Evolutionary conservation across 2,113 vertebrate species (phyloP), one percentile per base, ranked within the genome.

Genomic region (Arvicanthis niloticus): DNA sequence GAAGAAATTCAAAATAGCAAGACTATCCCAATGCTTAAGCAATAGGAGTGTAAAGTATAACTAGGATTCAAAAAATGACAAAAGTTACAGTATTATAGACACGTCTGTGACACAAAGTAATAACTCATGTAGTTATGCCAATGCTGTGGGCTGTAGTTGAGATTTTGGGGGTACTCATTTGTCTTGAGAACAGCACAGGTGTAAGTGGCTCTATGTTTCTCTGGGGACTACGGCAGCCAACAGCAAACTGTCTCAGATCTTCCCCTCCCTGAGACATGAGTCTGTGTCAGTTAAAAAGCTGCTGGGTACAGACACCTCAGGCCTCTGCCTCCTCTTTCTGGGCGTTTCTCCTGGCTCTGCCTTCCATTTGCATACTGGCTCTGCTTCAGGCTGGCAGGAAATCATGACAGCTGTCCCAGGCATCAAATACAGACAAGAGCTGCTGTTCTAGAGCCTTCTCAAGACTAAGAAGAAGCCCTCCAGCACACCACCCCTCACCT

Each of bases 351-450:
- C 89, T 65, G 75, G 88, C 58, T 65, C 80, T 95, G 82, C 73
- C 89, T 93, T 70, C 53, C 34, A 21, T 89, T 94, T 91, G 87
- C 31, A 34, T 8, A 24, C 3, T 94, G 96, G 82, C 95, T 94
- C 13, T 82, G 16, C 87, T 92, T 91, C 62, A 91, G 91, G 82
- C 68, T 97, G 91, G 89, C 75, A 90, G 56, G 86, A 87, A 92
- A 91, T 87, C 31, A 3, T 91, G 86, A 96, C 88, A 96, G 82
- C 93, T 96, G 89, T 68, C 88, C 58, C n/a, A 91, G 91, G 73
- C 90, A 88, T 96, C 72, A 82, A 89, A 87, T 82, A 67, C 48
- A 70, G 67, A 75, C 16, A 91, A 58, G 62, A 53, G 17, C 60
- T 94, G 75, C 34, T 96, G 40, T 96, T 75, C 56, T 76, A 94